Base-by-base conservation (phyloP, 2,797 vertebrate genomes). In the Telmatherina bonti region DNA sequence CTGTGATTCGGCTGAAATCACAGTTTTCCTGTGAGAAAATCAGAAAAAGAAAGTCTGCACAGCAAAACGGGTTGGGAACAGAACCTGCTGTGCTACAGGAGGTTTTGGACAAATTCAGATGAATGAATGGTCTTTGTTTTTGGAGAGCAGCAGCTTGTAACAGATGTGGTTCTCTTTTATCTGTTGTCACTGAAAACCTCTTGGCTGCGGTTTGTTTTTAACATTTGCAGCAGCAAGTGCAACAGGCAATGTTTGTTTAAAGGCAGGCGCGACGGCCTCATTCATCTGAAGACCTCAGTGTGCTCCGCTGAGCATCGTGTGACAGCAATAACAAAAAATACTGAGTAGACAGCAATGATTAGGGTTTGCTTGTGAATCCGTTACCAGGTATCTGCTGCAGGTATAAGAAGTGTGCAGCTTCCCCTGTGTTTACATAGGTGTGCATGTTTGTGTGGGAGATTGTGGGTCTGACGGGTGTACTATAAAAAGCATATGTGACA, bases 181-280 rank as follows among this genome's bases (percentile, higher is more conserved):
- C 67, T 68, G 65, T 75, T 47, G 38, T 57, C 47, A 31, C 64
- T 54, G n/a, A 59, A 51, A 73, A 68, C 67, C 70, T 63, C 67
- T 64, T 11, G 20, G 45, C 43, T 24, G 1, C 66, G 3, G 29
- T 31, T 54, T 58, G 59, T 47, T 68, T 74, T 53, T 66, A 43
- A 12, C 67, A 43, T 62, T 72, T 9, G n/a, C 55, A 75, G 57
- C 72, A 74, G 71, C 78, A 69, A 66, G 76, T 72, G 70, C 66
- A 78, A 53, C 73, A 67, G 66, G 70, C 79, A 62, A n/a, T 83
- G 83, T 88, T 90, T 88, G 82, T 85, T 82, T 79, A 72, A 83
- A 86, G 70, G 60, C 82, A 63, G 56, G 30, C 72, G 26, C 47
- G 77, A 43, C 47, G 12, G 31, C 65, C 16, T 70, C 72, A 41